phyloP scores from a whole-genome alignment of 2,113 vertebrate genomes.

The Tragulus kanchil region DNA sequence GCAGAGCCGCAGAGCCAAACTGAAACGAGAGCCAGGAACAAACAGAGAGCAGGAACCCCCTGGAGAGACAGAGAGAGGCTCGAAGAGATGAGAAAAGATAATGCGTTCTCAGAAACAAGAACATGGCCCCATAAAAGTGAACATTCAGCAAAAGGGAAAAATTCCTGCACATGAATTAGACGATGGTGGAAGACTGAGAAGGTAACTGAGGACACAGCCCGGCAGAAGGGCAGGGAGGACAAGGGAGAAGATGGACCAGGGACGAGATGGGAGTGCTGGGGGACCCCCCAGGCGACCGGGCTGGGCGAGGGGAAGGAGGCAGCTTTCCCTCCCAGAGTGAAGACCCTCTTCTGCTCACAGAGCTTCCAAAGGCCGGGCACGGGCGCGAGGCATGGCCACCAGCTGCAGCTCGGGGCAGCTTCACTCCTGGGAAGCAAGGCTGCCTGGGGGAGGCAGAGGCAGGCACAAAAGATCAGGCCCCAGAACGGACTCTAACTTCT shows the following conservation, averaged over 20 bases:
- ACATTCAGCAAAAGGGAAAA: background rate
- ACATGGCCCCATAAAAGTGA: background rate
- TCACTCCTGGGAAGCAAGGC: fast-evolving
- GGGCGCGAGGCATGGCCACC: fast-evolving
- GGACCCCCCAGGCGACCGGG: fast-evolving
- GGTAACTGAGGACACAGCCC: fast-evolving
- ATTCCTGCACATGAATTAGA: background rate
- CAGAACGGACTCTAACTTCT: background rate
- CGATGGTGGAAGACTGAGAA: fast-evolving
- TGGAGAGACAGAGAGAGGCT: background rate
- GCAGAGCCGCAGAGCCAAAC: background rate
- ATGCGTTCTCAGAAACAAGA: fast-evolving
- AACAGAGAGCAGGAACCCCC: background rate
- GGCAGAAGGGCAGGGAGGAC: no score
- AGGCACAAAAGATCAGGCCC: background rate
- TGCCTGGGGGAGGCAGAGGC: background rate
- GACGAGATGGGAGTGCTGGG: fast-evolving
- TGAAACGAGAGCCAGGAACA: no score
- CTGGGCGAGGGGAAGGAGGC: background rate
- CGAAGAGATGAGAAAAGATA: background rate
- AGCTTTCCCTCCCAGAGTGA: fast-evolving
- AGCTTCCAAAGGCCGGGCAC: fast-evolving
- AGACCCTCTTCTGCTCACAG: fast-evolving
- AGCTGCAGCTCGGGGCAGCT: fast-evolving
- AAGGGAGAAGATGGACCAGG: fast-evolving